Percentiles rank a stretch among this genome's conserved stretches.
Evolutionary conservation across 2,888 invertebrate species (phyloP).

Genomic region (Dyspetes luteomarginatus): DNA sequence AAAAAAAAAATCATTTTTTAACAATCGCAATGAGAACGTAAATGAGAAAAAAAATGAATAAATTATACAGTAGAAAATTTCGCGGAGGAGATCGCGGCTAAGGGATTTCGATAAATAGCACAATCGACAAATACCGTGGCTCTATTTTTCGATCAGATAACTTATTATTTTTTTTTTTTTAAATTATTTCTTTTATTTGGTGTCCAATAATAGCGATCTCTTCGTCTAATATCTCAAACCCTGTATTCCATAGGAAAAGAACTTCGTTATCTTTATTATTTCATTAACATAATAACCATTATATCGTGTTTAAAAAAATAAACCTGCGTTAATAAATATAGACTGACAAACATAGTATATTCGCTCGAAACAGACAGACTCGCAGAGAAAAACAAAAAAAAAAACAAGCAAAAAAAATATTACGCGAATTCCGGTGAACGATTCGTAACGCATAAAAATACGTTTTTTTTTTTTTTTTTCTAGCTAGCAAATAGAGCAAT

Average conservation of each 20-base stretch:
- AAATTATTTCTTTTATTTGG: background rate
- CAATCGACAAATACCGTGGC: conserved; percentile 2
- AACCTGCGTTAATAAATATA: conserved; percentile 57
- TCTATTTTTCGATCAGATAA: background rate
- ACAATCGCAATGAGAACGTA: background rate
- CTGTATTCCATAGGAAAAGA: conserved; percentile 58
- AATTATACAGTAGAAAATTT: background rate
- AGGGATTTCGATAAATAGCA: conserved; percentile 1
- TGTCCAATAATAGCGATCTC: conserved; percentile 27
- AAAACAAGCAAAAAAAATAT: background rate
- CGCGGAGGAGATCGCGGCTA: conserved; percentile 1
- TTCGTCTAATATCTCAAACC: conserved; percentile 45
- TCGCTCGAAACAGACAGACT: conserved; percentile 9
- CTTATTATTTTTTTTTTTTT: background rate
- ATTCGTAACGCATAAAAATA: background rate
- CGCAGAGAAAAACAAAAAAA: conserved; percentile 5
- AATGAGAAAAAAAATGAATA: conserved; percentile 2
- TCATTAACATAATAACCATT: conserved; percentile 43
- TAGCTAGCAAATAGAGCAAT: background rate
- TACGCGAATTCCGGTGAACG: conserved; percentile 6
- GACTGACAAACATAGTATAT: conserved; percentile 40
- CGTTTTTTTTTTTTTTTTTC: background rate
- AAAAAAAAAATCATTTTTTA: background rate
- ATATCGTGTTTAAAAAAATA: conserved; percentile 41
- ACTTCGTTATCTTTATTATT: conserved; percentile 47